Evolutionary conservation across 2,888 invertebrate genomes (phyloP).

Genomic region (Liposcelis brunnea): DNA sequence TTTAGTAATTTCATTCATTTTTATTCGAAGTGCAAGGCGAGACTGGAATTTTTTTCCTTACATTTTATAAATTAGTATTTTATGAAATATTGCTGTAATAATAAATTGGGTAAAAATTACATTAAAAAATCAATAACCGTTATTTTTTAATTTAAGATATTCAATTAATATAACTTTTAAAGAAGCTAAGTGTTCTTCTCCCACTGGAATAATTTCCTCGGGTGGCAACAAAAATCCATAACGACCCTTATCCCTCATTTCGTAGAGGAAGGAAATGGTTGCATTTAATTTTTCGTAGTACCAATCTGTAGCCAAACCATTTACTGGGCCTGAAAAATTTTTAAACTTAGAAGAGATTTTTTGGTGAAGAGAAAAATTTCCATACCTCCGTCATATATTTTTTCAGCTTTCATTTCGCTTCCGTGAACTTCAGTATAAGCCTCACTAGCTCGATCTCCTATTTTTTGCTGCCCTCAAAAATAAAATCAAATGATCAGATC

Average conservation of each 20-base stretch:
- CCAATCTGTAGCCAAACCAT: constrained; percentile 16
- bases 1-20: too few species aligned
- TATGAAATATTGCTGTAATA: too few species aligned
- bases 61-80: too few species aligned
- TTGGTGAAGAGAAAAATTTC: too few species aligned
- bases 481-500: too few species aligned
- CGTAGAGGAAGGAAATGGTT: constrained; percentile 25
- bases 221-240: constrained; percentile 28
- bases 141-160: neutral
- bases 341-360: too few species aligned
- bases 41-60: too few species aligned
- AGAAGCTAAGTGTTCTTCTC: neutral
- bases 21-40: too few species aligned
- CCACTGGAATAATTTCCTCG: constrained; percentile 20
- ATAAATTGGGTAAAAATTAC: too few species aligned
- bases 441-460: constrained; percentile 32
- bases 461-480: constrained; percentile 30
- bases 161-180: neutral
- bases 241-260: constrained; percentile 27
- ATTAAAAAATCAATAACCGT: too few species aligned
- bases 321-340: constrained; percentile 9
- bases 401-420: constrained; percentile 42
- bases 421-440: constrained; percentile 36
- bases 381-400: too few species aligned
- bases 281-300: constrained; percentile 14